Evolutionary conservation across 2,888 invertebrate species (phyloP).

Genomic region (Drosophila mimica): DNA sequence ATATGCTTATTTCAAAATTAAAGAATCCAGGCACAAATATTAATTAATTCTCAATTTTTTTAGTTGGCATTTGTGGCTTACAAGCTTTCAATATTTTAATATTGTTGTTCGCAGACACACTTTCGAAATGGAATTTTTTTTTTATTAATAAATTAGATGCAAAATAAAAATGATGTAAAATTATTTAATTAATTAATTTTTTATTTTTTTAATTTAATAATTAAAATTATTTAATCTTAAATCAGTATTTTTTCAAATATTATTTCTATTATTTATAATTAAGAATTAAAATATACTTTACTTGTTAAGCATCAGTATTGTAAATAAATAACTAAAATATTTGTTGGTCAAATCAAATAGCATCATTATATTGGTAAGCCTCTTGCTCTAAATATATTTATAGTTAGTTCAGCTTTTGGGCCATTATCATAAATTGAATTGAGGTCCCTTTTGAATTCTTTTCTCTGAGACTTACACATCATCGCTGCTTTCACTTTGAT

Average conservation of each 20-base stretch:
- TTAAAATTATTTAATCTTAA: too few relatives aligned
- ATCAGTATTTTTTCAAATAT: background rate
- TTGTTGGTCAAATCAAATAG: background rate
- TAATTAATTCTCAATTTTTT: background rate
- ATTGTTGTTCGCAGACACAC: too few relatives aligned
- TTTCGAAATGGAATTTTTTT: too few relatives aligned
- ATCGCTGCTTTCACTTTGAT: slow-evolving; percentile 22
- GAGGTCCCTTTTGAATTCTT: slow-evolving; percentile 1
- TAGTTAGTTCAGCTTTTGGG: slow-evolving; percentile 1
- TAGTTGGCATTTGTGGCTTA: background rate
- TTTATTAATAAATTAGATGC: too few relatives aligned
- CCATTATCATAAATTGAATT: slow-evolving; percentile 10
- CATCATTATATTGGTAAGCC: background rate
- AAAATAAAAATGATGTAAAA: too few relatives aligned
- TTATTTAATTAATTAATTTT: too few relatives aligned
- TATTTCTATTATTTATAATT: too few relatives aligned
- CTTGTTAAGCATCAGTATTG: too few relatives aligned
- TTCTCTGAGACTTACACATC: background rate
- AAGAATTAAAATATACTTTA: too few relatives aligned
- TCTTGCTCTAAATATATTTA: slow-evolving; percentile 11
- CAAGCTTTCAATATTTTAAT: too few relatives aligned
- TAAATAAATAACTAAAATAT: background rate
- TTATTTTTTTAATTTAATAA: too few relatives aligned
- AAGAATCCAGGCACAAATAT: background rate
- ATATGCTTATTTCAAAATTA: background rate